phyloP scores from a whole-genome alignment of 2,888 invertebrate genomes.

The Mamestra brassicae region DNA sequence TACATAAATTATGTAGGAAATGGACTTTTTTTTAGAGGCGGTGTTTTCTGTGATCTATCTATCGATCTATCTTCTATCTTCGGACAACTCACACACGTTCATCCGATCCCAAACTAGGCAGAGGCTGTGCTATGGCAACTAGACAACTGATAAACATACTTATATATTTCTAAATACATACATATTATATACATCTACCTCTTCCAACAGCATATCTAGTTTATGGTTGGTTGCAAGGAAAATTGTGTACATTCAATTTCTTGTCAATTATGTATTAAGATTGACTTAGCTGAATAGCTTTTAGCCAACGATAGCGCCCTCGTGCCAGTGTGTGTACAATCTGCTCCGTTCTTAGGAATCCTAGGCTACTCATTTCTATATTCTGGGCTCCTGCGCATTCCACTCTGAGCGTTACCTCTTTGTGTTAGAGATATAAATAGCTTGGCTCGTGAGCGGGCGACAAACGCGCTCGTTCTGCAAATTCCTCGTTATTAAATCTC shows the following conservation, averaged over 20 bases:
- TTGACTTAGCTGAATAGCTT: not conserved
- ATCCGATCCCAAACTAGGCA: no score
- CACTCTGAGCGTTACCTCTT: slow-evolving; percentile 26
- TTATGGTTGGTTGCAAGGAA: not conserved
- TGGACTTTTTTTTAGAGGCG: not conserved
- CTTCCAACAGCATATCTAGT: not conserved
- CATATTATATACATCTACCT: no score
- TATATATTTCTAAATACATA: no score
- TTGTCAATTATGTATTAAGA: not conserved
- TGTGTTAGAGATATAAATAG: slow-evolving; percentile 44
- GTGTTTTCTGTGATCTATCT: not conserved
- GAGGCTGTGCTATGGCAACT: no score
- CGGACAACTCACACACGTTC: no score
- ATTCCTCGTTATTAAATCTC: slow-evolving; percentile 68
- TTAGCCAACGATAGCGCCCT: slow-evolving; percentile 13
- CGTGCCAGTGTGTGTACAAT: slow-evolving; percentile 38
- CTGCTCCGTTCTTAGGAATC: slow-evolving; percentile 31
- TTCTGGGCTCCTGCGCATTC: slow-evolving; percentile 1
- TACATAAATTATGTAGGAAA: no score
- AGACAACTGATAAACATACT: no score
- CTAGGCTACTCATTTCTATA: slow-evolving; percentile 48
- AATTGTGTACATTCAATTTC: not conserved
- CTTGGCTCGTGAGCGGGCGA: slow-evolving; percentile 37
- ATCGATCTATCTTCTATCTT: no score
- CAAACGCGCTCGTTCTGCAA: slow-evolving; percentile 62